Base-by-base conservation (phyloP, 2,888 invertebrate species). In the Harpalus rufipes region DNA sequence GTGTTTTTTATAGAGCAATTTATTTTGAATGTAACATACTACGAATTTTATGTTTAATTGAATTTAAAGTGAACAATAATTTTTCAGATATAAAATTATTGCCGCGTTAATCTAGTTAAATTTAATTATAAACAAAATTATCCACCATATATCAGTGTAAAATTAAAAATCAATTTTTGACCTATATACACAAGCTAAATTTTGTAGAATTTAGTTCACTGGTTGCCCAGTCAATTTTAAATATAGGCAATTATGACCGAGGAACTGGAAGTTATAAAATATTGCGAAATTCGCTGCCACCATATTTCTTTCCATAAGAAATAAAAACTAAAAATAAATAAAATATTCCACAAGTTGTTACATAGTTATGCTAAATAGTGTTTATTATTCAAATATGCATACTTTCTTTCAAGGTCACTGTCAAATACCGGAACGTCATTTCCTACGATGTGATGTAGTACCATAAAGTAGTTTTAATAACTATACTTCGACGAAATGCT, bases 91-190 rank as follows among this genome's bases (percentile, higher is more conserved):
- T 51, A 51, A 51, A 51, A 51, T 51, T 51, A 51, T 51, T 51
- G 44, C 12, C 44, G 44, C 12, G 44, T 51, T 51, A 12, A 51
- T 51, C 44, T 12, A 51, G 44, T 51, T 51, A 51, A 44, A 51
- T 51, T 51, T 51, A 51, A 51, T 51, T 51, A 51, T 51, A 32
- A 51, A 51, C 44, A 8, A 12, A 51, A 12, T 51, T 51, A 51
- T 8, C 44, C 44, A 51, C 44, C 44, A 51, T 63, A 63, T 25
- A 25, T 59, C 18, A 21, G 63, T 12, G 63, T 25, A 63, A 63
- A 63, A 63, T 63, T 21, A 63, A 63, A 63, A 63, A 63, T 63
- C 63, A 18, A 63, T 59, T 63, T 10, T 63, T 63, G 63, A 63
- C 63, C 63, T 63, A 63, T 51, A 12, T 51, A 51, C 44, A 51